A percentile compares a stretch with the other conserved stretches of the same genome.
phyloP scores from a whole-genome alignment of 2,888 invertebrate species.

The Polydesmus complanatus region DNA sequence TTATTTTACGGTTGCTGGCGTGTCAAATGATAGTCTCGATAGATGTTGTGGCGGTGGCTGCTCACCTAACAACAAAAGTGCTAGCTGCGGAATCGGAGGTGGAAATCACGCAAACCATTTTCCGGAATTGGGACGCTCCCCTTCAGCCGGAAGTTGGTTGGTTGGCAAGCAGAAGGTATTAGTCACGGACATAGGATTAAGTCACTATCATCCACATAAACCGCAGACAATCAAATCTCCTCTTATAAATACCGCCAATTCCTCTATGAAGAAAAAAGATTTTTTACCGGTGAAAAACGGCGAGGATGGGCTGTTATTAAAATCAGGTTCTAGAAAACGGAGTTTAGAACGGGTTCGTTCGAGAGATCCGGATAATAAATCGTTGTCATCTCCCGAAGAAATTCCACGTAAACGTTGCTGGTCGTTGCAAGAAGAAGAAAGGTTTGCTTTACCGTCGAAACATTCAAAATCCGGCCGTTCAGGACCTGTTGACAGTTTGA shows the following conservation, averaged over 20 bases:
- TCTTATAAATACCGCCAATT: background rate
- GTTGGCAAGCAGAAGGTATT: background rate
- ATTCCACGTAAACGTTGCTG: constrained; percentile 17
- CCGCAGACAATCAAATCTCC: background rate
- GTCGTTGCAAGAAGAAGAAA: background rate
- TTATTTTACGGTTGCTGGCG: constrained; percentile 13
- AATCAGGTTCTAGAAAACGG: constrained; percentile 18
- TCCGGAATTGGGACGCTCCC: constrained; percentile 23
- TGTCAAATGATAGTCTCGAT: constrained; percentile 19
- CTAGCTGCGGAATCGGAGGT: background rate
- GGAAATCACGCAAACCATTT: constrained; percentile 10
- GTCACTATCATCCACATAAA: constrained; percentile 1
- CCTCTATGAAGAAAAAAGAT: background rate
- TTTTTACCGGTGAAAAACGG: background rate
- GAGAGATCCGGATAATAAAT: constrained; percentile 10
- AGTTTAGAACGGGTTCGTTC: constrained; percentile 17
- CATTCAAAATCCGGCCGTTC: background rate
- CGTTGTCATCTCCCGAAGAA: constrained; percentile 18
- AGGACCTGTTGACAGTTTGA: constrained; percentile 16
- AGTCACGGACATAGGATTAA: background rate
- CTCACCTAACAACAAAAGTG: constrained; percentile 18
- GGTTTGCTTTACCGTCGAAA: background rate
- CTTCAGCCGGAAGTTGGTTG: constrained; percentile 19
- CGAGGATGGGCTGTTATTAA: background rate
- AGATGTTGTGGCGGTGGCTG: constrained; percentile 15